Evolutionary conservation across 2,888 invertebrate species (phyloP), one percentile per base, ranked within the genome.

Genomic region (Cyclophora albipunctata): DNA sequence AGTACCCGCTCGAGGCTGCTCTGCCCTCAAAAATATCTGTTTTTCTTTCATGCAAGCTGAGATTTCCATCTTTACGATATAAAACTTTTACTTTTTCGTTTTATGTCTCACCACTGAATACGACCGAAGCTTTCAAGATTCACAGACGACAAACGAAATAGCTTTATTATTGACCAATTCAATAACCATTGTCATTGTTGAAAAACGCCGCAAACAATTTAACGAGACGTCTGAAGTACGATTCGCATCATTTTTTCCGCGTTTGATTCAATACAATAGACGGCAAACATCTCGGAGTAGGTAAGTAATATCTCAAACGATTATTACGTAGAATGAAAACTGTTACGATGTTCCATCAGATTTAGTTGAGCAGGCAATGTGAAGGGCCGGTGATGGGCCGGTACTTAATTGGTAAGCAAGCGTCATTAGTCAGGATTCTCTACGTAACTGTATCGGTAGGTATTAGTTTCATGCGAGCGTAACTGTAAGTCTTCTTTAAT

Each of bases 51-150:
- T 74, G 74, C 73, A 74, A 60, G 66, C 70, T 59, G 62, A 79
- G 86, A 86, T 87, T 85, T 81, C 74, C 80, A 86, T 87, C 85
- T 86, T 83, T 78, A 81, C 78, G 77, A 77, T 76, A 76, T 76
- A 78, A 73, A 65, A 73, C 69, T 74, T 76, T 77, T 74, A 71
- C 70, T 75, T 73, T 72, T 69, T 67, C 63, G 59, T 72, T 72
- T 76, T 77, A 73, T 75, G 63, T 66, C 62, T 60, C 63, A 57
- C 53, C 57, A 55, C 55, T 56, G 60, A 63, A 58, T 64, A 54
- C 51, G 58, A 56, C 40, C 48, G 33, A 40, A 41, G 47, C 54
- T 59, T 61, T 57, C 57, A 59, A 57, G 46, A 43, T 45, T 52
- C 55, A 48, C 54, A 57, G 53, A 51, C 48, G 52, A 51, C 50